Evolutionary conservation across 1,140 invertebrate species (phyloP).

Genomic region (Homarus americanus): DNA sequence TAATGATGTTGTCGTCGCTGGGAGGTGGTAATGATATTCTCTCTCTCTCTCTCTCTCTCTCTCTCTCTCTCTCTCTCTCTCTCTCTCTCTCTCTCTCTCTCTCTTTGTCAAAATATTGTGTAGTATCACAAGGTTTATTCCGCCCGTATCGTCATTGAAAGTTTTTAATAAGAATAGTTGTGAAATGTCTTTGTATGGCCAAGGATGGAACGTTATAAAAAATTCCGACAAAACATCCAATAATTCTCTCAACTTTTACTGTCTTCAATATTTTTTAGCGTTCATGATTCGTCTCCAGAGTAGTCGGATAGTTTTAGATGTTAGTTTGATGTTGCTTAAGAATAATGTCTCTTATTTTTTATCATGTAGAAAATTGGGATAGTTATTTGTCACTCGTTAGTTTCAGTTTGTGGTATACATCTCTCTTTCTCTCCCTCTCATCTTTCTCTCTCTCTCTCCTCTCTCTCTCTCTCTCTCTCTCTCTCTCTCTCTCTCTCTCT

Average conservation of each 20-base stretch:
- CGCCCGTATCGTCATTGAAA: background rate
- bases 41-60: too few relatives aligned
- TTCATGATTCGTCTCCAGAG: background rate
- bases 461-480: too few relatives aligned
- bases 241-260: background rate
- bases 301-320: too few relatives aligned
- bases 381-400: background rate
- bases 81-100: background rate
- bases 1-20: too few relatives aligned
- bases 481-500: too few relatives aligned
- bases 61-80: conserved; percentile 3
- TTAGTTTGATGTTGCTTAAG: background rate
- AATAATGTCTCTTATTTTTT: background rate
- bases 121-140: background rate
- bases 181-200: background rate
- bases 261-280: background rate
- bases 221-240: background rate
- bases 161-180: background rate
- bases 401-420: background rate
- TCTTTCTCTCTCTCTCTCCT: too few relatives aligned
- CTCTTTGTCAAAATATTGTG: background rate
- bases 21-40: too few relatives aligned
- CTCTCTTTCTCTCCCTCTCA: background rate
- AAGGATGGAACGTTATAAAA: background rate
- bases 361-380: background rate